phyloP scores from a whole-genome alignment of 2,797 vertebrate species.

The Dryobates pubescens region DNA sequence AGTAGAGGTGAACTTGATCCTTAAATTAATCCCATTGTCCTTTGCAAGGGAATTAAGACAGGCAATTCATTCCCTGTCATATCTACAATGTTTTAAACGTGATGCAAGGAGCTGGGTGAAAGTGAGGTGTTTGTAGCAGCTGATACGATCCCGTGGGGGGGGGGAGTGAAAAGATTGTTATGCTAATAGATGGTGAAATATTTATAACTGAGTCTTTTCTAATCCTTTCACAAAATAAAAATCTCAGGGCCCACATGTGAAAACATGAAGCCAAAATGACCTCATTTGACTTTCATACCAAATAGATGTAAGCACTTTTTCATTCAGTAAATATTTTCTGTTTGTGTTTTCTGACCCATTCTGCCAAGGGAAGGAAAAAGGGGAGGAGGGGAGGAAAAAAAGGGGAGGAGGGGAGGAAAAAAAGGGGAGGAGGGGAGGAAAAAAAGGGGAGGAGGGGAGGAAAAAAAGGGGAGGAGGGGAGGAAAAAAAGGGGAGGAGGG shows the following conservation, averaged over 20 bases:
- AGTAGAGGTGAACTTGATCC: constrained; percentile 25
- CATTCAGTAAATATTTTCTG: not conserved
- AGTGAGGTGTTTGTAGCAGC: not conserved
- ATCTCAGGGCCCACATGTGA: not conserved
- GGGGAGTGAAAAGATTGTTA: not conserved
- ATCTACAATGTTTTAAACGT: constrained; percentile 18
- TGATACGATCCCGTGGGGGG: not conserved
- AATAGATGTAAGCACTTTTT: not conserved
- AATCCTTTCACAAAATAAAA: not conserved
- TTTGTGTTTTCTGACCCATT: not conserved
- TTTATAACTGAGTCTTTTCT: not conserved
- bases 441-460: too few relatives aligned
- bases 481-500: too few relatives aligned
- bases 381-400: too few relatives aligned
- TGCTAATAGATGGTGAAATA: not conserved
- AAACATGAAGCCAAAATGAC: not conserved
- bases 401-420: too few relatives aligned
- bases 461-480: too few relatives aligned
- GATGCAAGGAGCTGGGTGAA: not conserved
- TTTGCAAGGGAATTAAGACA: constrained; percentile 26
- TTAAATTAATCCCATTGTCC: constrained; percentile 47
- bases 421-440: too few relatives aligned
- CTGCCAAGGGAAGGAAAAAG: not conserved
- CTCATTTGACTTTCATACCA: not conserved
- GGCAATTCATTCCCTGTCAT: constrained; percentile 14